A percentile compares a stretch with the other conserved stretches of the same genome.
phyloP scores from a whole-genome alignment of 2,888 invertebrate genomes.

The Eupithecia exiguata region DNA sequence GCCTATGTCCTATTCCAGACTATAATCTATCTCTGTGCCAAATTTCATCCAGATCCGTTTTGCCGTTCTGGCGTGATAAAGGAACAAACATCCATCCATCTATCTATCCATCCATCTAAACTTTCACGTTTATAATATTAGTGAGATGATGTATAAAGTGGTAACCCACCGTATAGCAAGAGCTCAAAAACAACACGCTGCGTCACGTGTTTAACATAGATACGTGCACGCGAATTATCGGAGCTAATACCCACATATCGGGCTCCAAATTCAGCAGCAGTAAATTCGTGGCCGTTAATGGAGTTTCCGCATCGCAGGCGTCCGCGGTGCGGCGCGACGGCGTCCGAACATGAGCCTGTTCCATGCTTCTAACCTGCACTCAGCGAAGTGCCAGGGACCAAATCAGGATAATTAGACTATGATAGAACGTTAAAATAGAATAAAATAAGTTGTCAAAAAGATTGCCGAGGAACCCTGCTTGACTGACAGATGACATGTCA shows the following conservation, averaged over 20 bases:
- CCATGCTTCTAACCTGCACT: slow-evolving; percentile 38
- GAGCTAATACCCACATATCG: slow-evolving; percentile 38
- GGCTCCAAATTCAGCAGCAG: slow-evolving; percentile 46
- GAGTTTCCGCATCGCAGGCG: slow-evolving; percentile 71
- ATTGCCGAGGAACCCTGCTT: background rate
- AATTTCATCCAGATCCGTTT: too few species aligned
- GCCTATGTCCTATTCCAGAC: too few species aligned
- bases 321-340: slow-evolving; percentile 39
- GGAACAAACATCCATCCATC: too few species aligned
- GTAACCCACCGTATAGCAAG: background rate
- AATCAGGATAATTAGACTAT: slow-evolving; percentile 17
- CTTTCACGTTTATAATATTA: too few species aligned
- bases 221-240: slow-evolving; percentile 19
- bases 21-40: too few species aligned
- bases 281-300: slow-evolving; percentile 73
- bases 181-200: background rate
- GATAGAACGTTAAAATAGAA: background rate
- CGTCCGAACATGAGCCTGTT: slow-evolving; percentile 46
- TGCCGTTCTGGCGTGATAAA: too few species aligned
- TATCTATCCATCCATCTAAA: too few species aligned
- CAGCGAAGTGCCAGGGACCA: slow-evolving; percentile 34
- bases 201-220: slow-evolving; percentile 9
- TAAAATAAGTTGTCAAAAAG: background rate
- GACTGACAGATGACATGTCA: background rate
- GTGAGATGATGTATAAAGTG: background rate